Conservation (phyloP, 2,113 vertebrate genomes). For the Cromileptes altivelis region DNA sequence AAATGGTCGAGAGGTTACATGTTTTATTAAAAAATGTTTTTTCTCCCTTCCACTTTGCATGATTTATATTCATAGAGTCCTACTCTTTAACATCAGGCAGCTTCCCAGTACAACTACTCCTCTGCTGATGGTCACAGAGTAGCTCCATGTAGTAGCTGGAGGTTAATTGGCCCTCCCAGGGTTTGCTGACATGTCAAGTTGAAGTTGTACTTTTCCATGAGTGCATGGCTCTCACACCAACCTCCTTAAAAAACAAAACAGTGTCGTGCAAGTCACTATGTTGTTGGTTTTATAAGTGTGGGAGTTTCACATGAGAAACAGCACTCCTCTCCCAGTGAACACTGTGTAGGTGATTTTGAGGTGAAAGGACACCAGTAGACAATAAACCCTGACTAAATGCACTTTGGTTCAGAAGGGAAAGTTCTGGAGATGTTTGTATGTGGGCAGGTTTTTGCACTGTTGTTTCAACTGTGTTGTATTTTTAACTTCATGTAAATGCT, state of each 20-base stretch:
- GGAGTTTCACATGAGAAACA: conserved; percentile 48
- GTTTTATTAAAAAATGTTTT: background rate
- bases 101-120: background rate
- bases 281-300: conserved; percentile 18
- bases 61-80: background rate
- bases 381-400: conserved; percentile 10
- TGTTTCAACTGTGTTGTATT: background rate
- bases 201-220: background rate
- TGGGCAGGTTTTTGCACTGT: conserved; percentile 18
- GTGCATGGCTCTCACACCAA: background rate
- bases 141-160: background rate
- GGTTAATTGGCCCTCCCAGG: background rate
- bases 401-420: background rate
- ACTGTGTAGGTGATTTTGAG: conserved; percentile 61
- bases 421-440: background rate
- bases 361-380: conserved; percentile 47
- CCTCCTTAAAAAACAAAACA: background rate
- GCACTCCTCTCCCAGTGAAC: conserved; percentile 25
- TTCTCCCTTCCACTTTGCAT: background rate
- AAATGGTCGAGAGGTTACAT: background rate
- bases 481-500: background rate
- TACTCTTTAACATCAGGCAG: background rate
- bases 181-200: background rate
- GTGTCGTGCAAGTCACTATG: background rate
- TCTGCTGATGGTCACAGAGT: background rate